phyloP scores from a whole-genome alignment of 1,140 invertebrate genomes.

The Ceratina japonica region DNA sequence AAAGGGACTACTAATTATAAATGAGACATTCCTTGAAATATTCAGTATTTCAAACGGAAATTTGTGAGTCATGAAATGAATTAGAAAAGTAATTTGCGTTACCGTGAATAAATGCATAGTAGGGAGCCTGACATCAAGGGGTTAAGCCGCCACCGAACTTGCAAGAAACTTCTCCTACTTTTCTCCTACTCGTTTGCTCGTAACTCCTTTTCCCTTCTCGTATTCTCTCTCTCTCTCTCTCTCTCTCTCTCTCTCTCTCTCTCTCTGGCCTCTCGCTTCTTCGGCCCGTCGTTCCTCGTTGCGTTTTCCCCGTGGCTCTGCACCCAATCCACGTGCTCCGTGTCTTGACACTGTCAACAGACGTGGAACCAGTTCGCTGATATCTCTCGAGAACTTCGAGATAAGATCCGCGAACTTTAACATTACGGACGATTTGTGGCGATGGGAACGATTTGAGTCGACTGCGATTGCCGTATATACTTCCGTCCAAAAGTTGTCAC shows the following conservation, averaged over 20 bases:
- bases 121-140: too few relatives aligned
- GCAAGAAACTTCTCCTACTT: neutral
- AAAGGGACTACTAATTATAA: too few relatives aligned
- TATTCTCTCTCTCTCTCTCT: neutral
- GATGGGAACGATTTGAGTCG: too few relatives aligned
- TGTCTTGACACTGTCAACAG: conserved; percentile 25
- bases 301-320: neutral
- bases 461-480: too few relatives aligned
- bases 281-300: neutral
- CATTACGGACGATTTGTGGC: conserved; percentile 1
- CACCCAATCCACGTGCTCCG: neutral
- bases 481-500: too few relatives aligned
- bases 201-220: neutral
- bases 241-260: neutral
- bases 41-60: too few relatives aligned
- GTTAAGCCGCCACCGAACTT: conserved; percentile 18
- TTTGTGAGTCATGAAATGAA: too few relatives aligned
- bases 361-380: neutral
- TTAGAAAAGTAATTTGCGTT: too few relatives aligned
- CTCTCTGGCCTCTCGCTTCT: neutral
- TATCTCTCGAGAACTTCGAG: neutral
- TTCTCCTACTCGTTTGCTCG: neutral
- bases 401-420: conserved; percentile 18
- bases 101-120: too few relatives aligned
- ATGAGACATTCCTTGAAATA: too few relatives aligned